Base-by-base conservation (phyloP, 2,888 invertebrate genomes). In the Cheilosia variabilis region DNA sequence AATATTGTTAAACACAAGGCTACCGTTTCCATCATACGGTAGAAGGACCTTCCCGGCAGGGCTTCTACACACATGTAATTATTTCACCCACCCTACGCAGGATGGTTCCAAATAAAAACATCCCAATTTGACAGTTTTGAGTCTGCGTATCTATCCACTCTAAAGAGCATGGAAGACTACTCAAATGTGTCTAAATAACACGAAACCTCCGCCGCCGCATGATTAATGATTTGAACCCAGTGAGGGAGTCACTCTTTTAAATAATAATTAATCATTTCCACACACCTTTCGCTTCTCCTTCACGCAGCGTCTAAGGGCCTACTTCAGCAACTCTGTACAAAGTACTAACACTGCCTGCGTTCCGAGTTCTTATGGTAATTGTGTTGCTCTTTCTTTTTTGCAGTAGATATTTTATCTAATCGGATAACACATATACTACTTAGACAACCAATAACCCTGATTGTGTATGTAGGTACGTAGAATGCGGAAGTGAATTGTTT, bases 401-500 rank as follows among this genome's bases (percentile, higher is more conserved):
- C 31, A 9, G 47, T 17, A 71, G 58, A 71, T 47, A 55, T 71
- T 34, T 17, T 60, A 76, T 76, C 76, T 65, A 27, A 62, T 66
- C 53, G 19, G 69, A 63, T 66, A 55, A 13, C 19, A 53, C n/a
- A 47, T 57, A 82, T 41, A 71, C 55, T 68, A 37, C 65, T 76
- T 65, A 15, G 82, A 68, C 78, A 69, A 53, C 45, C 65, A 75
- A 79, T 57, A 69, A 84, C 78, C 78, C 78, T 78, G 83, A 69
- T 47, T 9, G 13, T 13, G 37, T 13, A 22, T 47, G 9, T 22
- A 50, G 45, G 43, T n/a, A 31, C 55, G 50, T 50, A 27, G 68
- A 84, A 79, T 79, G 79, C 83, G 83, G 83, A 84, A 84, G 69
- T 79, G 50, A 75, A 58, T 57, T 75, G 57, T 72, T 63, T 75